A percentile compares a stretch with the other conserved stretches of the same genome.
Evolutionary conservation across 1,140 invertebrate species (phyloP).

Genomic region (Zaprionus africanus): DNA sequence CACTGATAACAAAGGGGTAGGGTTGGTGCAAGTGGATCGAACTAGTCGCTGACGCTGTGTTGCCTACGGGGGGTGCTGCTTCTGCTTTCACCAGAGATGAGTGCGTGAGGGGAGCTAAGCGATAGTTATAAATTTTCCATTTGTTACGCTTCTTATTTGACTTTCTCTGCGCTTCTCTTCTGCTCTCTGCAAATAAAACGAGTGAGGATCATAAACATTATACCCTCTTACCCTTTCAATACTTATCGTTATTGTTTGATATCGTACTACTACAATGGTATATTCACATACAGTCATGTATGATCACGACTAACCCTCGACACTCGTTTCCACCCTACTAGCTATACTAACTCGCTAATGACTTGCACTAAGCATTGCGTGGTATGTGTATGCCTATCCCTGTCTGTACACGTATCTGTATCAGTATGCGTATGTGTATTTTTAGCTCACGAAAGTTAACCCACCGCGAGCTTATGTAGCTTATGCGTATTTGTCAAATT

Average conservation of each 20-base stretch:
- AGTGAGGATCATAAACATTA: conserved; percentile 2
- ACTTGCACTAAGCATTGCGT: not conserved
- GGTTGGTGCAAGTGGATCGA: not conserved
- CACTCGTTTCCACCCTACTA: not conserved
- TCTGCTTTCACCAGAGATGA: not conserved
- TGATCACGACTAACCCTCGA: not conserved
- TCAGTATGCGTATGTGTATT: conserved; percentile 20
- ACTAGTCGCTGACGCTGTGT: not conserved
- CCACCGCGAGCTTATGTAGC: conserved; percentile 31
- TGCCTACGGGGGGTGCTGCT: not conserved
- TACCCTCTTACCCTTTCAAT: not conserved
- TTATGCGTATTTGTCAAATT: conserved; percentile 37
- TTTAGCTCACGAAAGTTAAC: conserved; percentile 40
- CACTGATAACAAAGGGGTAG: not conserved
- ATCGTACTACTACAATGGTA: not conserved
- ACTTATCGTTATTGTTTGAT: not conserved
- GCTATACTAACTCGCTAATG: conserved; percentile 5
- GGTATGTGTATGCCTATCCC: not conserved
- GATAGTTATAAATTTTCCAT: not conserved
- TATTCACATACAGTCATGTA: not conserved
- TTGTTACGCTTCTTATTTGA: too few species aligned
- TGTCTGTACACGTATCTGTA: conserved; percentile 7
- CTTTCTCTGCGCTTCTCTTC: too few species aligned
- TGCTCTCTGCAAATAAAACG: not conserved
- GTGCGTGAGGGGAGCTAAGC: not conserved